phyloP scores from a whole-genome alignment of 2,797 vertebrate species.

The Enteromius paludinosus region DNA sequence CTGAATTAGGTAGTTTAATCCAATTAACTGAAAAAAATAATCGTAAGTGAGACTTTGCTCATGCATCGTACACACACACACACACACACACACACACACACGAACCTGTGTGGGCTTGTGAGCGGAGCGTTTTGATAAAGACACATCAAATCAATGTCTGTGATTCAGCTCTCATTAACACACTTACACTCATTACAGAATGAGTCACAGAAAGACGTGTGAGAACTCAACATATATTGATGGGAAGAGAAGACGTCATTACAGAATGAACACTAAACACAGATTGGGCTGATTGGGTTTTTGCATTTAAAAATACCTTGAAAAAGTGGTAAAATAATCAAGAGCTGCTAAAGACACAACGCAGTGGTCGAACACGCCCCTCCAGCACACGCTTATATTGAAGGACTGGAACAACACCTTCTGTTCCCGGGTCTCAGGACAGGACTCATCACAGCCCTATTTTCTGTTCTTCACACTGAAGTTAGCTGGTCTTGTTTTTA shows the following conservation, averaged over 20 bases:
- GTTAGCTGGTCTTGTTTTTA: no score
- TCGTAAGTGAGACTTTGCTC: neutral
- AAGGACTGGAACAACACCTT: no score
- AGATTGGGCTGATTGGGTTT: neutral
- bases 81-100: neutral
- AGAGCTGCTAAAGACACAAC: neutral
- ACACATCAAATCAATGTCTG: slow-evolving; percentile 37
- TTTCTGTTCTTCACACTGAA: no score
- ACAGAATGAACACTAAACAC: neutral
- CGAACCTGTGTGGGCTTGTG: neutral
- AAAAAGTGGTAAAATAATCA: neutral
- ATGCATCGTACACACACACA: no score
- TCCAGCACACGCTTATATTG: no score
- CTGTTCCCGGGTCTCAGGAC: no score
- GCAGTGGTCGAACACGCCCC: no score
- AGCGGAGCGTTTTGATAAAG: neutral
- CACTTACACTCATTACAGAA: slow-evolving; percentile 26
- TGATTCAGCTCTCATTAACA: slow-evolving; percentile 61
- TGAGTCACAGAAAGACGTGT: slow-evolving; percentile 6
- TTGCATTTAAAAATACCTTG: neutral
- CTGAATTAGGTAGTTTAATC: neutral
- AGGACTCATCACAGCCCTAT: no score
- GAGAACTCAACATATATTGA: neutral
- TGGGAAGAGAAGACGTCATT: neutral
- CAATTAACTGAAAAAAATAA: neutral